phyloP scores from a whole-genome alignment of 2,888 invertebrate species.

The Actias luna region DNA sequence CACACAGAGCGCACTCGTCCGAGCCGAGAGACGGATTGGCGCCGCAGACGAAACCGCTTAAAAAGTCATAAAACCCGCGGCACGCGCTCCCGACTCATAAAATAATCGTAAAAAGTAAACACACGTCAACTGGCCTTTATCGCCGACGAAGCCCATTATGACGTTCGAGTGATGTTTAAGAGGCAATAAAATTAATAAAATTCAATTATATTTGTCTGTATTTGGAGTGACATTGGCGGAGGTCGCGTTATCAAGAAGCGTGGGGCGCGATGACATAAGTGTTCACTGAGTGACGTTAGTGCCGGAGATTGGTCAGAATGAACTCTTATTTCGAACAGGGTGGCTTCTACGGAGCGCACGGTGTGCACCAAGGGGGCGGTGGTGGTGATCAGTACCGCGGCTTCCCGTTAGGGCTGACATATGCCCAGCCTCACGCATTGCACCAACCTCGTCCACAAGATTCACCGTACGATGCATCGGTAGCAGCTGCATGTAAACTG shows the following conservation, averaged over 20 bases:
- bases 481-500: slow-evolving; percentile 92
- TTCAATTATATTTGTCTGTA: slow-evolving; percentile 68
- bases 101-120: slow-evolving; percentile 83
- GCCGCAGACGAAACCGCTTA: slow-evolving; percentile 67
- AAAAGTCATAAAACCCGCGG: slow-evolving; percentile 78
- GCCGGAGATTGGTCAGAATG: slow-evolving; percentile 84
- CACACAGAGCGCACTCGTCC: slow-evolving; percentile 8
- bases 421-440: slow-evolving; percentile 90
- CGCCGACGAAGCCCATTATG: slow-evolving; percentile 78
- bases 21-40: slow-evolving; percentile 55
- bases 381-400: slow-evolving; percentile 92
- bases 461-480: slow-evolving; percentile 95
- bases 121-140: slow-evolving; percentile 79
- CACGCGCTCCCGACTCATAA: slow-evolving; percentile 77
- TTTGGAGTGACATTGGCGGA: slow-evolving; percentile 74
- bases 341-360: slow-evolving; percentile 96
- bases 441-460: slow-evolving; percentile 93
- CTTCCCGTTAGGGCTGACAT: slow-evolving; percentile 93
- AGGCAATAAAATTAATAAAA: slow-evolving; percentile 81
- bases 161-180: slow-evolving; percentile 80
- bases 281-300: slow-evolving; percentile 73
- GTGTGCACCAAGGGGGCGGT: slow-evolving; percentile 88
- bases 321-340: slow-evolving; percentile 98
- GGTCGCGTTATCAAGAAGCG: slow-evolving; percentile 76
- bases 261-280: slow-evolving; percentile 79